Conservation (phyloP, 1,140 invertebrate genomes). For the Scaptomyza hsui region DNA sequence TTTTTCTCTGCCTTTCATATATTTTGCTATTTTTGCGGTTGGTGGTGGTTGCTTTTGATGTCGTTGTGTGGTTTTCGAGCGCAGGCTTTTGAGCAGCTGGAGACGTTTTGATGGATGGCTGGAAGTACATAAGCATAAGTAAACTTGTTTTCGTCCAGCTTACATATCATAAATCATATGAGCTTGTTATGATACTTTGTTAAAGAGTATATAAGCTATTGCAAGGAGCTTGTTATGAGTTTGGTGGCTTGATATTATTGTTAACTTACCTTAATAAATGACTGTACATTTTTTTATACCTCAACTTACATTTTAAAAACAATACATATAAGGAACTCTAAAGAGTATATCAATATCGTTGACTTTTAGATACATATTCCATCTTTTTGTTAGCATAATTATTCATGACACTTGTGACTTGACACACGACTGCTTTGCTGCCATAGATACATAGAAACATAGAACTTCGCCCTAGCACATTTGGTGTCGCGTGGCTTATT, state of each 20-base stretch:
- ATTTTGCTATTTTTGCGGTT: slow-evolving; percentile 27
- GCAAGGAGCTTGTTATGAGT: not conserved
- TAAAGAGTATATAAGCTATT: not conserved
- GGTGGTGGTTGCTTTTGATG: slow-evolving; percentile 48
- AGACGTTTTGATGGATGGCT: slow-evolving; percentile 60
- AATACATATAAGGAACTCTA: too few relatives aligned
- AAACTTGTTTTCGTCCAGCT: slow-evolving; percentile 45
- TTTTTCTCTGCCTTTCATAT: not conserved
- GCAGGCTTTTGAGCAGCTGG: slow-evolving; percentile 32
- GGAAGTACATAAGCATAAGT: slow-evolving; percentile 33
- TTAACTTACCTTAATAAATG: too few relatives aligned
- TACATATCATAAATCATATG: slow-evolving; percentile 62
- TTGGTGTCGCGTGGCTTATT: slow-evolving; percentile 54
- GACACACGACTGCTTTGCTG: slow-evolving; percentile 33
- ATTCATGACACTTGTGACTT: slow-evolving; percentile 49
- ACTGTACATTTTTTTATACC: too few relatives aligned
- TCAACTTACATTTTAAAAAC: not conserved
- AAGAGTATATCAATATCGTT: not conserved
- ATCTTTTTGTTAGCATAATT: slow-evolving; percentile 42
- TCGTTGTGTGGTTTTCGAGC: slow-evolving; percentile 9
- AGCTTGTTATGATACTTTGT: not conserved
- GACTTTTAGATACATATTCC: not conserved
- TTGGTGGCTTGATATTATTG: too few relatives aligned
- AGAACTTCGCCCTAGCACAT: not conserved
- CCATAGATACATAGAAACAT: slow-evolving; percentile 17